Conservation (phyloP, 2,113 vertebrate species). For the Sula dactylatra region DNA sequence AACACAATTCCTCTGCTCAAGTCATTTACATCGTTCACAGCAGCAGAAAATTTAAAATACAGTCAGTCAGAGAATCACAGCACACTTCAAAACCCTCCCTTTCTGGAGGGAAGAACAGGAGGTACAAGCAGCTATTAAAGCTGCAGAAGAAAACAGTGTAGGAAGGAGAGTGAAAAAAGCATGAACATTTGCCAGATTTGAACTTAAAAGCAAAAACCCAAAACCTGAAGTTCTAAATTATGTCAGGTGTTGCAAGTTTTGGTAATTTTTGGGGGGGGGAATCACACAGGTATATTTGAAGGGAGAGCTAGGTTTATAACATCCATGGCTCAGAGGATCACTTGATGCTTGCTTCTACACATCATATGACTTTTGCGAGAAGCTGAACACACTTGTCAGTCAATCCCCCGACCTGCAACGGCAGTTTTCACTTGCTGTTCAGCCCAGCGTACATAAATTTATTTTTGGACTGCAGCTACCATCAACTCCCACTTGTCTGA, state of each 20-base stretch:
- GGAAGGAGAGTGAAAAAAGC: neutral
- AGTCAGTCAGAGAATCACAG: neutral
- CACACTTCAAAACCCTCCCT: neutral
- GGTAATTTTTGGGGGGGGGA: neutral
- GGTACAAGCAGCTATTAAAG: neutral
- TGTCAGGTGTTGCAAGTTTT: neutral
- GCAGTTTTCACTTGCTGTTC: neutral
- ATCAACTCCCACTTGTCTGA: neutral
- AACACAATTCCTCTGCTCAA: neutral
- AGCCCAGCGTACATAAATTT: neutral
- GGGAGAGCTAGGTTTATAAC: neutral
- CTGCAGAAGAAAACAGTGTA: neutral
- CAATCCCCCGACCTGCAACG: neutral
- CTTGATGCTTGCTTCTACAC: neutral
- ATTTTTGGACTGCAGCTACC: neutral
- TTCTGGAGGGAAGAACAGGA: neutral
- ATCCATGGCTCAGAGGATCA: neutral
- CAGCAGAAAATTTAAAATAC: neutral
- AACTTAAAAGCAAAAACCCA: neutral
- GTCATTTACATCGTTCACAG: neutral
- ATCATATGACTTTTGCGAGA: neutral
- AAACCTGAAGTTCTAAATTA: neutral
- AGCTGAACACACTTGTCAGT: neutral
- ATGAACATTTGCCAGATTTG: neutral
- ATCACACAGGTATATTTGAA: neutral